Evolutionary conservation across 2,888 invertebrate genomes (phyloP).

Genomic region (Lasius platythorax): DNA sequence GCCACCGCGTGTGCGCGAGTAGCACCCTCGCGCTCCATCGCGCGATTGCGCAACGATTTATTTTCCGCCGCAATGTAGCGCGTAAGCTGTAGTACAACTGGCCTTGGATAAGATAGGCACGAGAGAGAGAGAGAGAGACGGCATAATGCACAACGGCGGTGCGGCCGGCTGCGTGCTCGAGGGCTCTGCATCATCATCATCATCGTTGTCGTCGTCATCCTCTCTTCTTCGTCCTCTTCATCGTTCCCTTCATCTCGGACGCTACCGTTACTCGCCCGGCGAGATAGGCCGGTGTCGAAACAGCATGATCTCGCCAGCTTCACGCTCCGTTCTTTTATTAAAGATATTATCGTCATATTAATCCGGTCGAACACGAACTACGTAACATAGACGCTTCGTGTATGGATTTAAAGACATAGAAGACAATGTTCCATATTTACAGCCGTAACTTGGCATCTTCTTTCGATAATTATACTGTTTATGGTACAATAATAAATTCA

Average conservation of each 20-base stretch:
- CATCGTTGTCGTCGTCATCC: conserved; percentile 65
- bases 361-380: background rate
- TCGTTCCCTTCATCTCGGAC: conserved; percentile 51
- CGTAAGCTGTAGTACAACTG: conserved; percentile 83
- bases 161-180: conserved; percentile 75
- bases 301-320: conserved; percentile 3
- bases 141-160: conserved; percentile 81
- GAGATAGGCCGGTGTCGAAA: conserved; percentile 57
- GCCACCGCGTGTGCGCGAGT: conserved; percentile 72
- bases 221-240: conserved; percentile 36
- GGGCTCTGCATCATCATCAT: conserved; percentile 76
- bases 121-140: conserved; percentile 80
- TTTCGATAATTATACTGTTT: background rate
- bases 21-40: conserved; percentile 80
- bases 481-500: conserved; percentile 34
- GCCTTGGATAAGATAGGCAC: conserved; percentile 84
- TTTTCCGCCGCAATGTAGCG: conserved; percentile 80
- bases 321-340: conserved; percentile 28
- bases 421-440: background rate
- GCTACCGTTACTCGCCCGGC: conserved; percentile 70
- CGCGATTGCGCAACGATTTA: conserved; percentile 84
- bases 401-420: background rate
- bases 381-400: background rate
- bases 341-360: conserved; percentile 38
- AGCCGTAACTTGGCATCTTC: background rate